Conservation (phyloP, 1,140 invertebrate species). For the Geopemphigus sp. region DNA sequence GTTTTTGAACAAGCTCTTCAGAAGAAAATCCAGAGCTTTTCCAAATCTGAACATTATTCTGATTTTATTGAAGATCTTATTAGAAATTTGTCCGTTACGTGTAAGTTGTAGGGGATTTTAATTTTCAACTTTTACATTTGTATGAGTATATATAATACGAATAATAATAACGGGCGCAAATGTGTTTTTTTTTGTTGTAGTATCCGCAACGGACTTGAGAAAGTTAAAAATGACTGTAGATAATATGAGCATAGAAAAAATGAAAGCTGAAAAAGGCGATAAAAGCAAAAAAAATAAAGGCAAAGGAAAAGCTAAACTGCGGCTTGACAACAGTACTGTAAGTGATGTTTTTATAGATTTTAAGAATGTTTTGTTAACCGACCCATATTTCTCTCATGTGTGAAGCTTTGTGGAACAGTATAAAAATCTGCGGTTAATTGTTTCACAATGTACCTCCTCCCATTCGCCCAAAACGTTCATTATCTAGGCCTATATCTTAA, state of each 20-base stretch:
- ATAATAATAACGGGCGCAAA: conserved; percentile 2
- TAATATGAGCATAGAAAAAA: conserved; percentile 76
- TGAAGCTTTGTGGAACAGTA: no score
- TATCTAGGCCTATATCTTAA: no score
- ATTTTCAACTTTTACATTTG: not conserved
- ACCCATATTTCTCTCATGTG: no score
- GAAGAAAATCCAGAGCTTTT: conserved; percentile 69
- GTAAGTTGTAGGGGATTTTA: conserved; percentile 62
- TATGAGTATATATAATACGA: not conserved
- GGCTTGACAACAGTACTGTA: conserved; percentile 72
- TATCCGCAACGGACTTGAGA: conserved; percentile 70
- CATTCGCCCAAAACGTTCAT: no score
- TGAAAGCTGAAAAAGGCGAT: conserved; percentile 63
- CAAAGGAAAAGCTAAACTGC: conserved; percentile 68
- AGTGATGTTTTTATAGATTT: conserved; percentile 54
- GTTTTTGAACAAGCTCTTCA: conserved; percentile 71
- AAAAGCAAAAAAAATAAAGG: conserved; percentile 70
- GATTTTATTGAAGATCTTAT: conserved; percentile 76
- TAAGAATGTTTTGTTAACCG: no score
- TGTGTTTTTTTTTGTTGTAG: conserved; percentile 58
- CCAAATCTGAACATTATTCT: conserved; percentile 70
- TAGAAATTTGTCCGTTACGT: conserved; percentile 71
- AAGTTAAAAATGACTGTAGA: conserved; percentile 78
- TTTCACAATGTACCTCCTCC: no score
- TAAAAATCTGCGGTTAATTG: no score